These are phyloP conservation scores for Metridium senile DNA, from an alignment of 92 coral and sea anemone genomes.

Conservation along the genomic window DNA sequence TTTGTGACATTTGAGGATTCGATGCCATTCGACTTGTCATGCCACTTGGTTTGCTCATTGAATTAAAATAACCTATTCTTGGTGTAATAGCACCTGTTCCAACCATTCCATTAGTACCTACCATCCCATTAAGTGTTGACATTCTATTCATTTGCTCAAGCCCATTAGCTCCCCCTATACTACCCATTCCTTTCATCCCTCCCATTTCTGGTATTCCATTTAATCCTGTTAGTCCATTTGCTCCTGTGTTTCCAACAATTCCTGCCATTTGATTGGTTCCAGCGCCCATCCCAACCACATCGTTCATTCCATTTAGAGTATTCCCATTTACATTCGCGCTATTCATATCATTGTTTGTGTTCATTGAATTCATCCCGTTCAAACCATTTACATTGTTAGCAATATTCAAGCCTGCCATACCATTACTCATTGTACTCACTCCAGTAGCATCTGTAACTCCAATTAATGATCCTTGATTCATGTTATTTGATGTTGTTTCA, in stretches of 20 bases:
- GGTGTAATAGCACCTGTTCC: conserved; percentile 1
- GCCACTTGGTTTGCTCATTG: neutral
- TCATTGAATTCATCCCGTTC: conserved; percentile 23
- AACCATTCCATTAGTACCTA: neutral
- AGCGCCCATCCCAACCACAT: conserved; percentile 29
- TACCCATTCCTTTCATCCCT: neutral
- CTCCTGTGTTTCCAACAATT: conserved; percentile 6
- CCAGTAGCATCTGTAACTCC: no score
- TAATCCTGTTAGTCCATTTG: neutral
- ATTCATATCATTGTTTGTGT: conserved; percentile 35
- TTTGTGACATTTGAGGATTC: neutral
- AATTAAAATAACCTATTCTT: neutral
- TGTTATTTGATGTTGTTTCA: neutral
- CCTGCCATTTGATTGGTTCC: conserved; percentile 2
- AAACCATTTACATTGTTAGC: conserved; percentile 23
- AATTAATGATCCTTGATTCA: conserved; percentile 23
- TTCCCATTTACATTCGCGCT: conserved; percentile 38
- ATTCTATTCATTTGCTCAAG: neutral
- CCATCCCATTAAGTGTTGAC: conserved; percentile 4
- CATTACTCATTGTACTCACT: conserved; percentile 14
- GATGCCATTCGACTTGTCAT: neutral
- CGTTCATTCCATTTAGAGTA: conserved; percentile 40
- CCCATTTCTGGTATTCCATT: conserved; percentile 10
- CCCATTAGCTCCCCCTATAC: neutral
- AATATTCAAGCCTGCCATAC: conserved; percentile 20